Evolutionary conservation across 2,797 vertebrate species (phyloP).

Genomic region (Coregonus sp.): DNA sequence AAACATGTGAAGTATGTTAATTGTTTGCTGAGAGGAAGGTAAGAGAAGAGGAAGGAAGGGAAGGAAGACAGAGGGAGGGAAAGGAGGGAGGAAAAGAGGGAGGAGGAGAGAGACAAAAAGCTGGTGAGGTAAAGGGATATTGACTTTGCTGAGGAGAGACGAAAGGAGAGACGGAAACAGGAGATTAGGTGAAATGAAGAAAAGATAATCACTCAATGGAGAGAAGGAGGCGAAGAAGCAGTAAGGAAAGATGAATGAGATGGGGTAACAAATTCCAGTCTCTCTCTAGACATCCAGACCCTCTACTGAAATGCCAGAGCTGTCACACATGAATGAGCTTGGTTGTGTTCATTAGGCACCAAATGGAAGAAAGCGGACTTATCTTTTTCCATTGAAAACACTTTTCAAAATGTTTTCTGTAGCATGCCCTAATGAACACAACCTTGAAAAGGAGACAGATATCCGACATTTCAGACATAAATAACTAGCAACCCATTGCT

Average conservation of each 20-base stretch:
- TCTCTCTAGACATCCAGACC: background rate
- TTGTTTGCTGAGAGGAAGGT: background rate
- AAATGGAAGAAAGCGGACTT: background rate
- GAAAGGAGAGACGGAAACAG: background rate
- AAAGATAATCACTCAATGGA: background rate
- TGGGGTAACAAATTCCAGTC: background rate
- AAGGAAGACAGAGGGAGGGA: background rate
- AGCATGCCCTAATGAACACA: no score
- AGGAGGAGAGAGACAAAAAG: background rate
- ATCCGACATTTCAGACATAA: slow-evolving; percentile 12
- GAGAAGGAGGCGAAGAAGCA: background rate
- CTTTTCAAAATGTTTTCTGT: no score
- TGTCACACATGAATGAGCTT: slow-evolving; percentile 6
- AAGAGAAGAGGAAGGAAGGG: background rate
- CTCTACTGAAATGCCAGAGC: slow-evolving; percentile 3
- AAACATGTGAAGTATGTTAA: no score
- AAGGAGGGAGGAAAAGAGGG: background rate
- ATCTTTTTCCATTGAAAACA: no score
- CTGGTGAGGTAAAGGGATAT: background rate
- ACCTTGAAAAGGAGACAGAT: background rate
- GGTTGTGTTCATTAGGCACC: background rate
- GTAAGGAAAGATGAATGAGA: background rate
- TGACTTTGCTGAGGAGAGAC: background rate
- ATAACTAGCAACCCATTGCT: background rate
- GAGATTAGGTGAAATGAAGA: background rate